A percentile compares a stretch with the other conserved stretches of the same genome.
phyloP scores from a whole-genome alignment of 23 tunicate species.

The Halocynthia roretzi region DNA sequence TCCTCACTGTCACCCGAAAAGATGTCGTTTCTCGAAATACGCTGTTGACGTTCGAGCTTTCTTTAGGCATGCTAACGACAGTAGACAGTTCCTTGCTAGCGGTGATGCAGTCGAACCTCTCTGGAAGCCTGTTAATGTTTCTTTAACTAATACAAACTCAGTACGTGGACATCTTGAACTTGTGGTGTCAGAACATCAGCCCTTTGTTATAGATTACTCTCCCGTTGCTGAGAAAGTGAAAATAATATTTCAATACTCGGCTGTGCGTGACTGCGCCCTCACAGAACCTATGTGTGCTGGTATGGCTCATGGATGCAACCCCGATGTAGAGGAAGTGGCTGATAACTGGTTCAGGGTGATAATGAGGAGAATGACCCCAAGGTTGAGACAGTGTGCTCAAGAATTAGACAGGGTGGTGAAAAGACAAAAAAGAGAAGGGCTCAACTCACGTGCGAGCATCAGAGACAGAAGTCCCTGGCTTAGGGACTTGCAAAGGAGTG shows the following conservation, averaged over 20 bases:
- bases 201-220: constrained; percentile 47
- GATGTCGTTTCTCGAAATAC: constrained; percentile 44
- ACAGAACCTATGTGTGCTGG: constrained; percentile 34
- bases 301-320: constrained; percentile 35
- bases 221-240: constrained; percentile 75
- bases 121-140: constrained; percentile 38
- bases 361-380: constrained; percentile 16
- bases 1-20: constrained; percentile 37
- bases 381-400: constrained; percentile 5
- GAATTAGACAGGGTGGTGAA: constrained; percentile 5
- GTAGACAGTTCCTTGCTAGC: constrained; percentile 36
- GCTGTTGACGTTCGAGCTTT: constrained; percentile 76
- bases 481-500: background rate
- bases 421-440: background rate
- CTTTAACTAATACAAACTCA: constrained; percentile 9
- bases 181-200: constrained; percentile 25
- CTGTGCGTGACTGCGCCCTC: constrained; percentile 23
- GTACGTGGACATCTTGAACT: constrained; percentile 41
- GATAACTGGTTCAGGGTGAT: constrained; percentile 30
- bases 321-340: constrained; percentile 27
- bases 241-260: constrained; percentile 52
- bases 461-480: constrained; percentile 1
- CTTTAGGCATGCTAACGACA: constrained; percentile 74
- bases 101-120: constrained; percentile 29
- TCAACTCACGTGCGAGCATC: background rate